Conservation (phyloP, 2,797 vertebrate species). For the Limosa lapponica region DNA sequence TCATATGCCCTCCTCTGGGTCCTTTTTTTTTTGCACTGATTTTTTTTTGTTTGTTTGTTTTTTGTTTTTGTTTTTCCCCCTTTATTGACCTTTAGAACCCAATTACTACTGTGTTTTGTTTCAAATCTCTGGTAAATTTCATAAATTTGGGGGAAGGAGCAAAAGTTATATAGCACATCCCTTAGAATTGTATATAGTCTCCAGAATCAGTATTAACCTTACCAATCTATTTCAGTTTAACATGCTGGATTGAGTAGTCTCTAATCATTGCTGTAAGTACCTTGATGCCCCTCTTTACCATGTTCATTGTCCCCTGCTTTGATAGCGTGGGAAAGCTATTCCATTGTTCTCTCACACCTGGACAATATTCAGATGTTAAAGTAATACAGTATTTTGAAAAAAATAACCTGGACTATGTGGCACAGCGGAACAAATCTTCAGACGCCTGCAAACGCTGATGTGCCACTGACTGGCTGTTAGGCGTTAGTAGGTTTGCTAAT, state of each 20-base stretch:
- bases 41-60: background rate
- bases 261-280: background rate
- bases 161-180: background rate
- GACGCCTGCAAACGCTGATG: background rate
- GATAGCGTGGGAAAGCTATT: background rate
- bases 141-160: background rate
- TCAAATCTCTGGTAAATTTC: background rate
- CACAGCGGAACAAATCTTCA: background rate
- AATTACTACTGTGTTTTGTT: background rate
- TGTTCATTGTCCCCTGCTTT: background rate
- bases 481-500: background rate
- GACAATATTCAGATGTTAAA: background rate
- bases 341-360: background rate
- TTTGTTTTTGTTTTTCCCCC: background rate
- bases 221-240: background rate
- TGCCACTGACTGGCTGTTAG: background rate
- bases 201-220: conserved; percentile 1
- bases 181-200: background rate
- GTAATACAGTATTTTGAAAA: background rate
- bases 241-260: background rate
- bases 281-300: background rate
- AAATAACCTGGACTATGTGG: background rate
- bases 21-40: background rate
- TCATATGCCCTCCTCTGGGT: background rate
- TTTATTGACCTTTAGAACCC: conserved; percentile 30